Evolutionary conservation across 2,113 vertebrate species (phyloP), one percentile per base, ranked within the genome.

Genomic region (Meleagris gallopavo): DNA sequence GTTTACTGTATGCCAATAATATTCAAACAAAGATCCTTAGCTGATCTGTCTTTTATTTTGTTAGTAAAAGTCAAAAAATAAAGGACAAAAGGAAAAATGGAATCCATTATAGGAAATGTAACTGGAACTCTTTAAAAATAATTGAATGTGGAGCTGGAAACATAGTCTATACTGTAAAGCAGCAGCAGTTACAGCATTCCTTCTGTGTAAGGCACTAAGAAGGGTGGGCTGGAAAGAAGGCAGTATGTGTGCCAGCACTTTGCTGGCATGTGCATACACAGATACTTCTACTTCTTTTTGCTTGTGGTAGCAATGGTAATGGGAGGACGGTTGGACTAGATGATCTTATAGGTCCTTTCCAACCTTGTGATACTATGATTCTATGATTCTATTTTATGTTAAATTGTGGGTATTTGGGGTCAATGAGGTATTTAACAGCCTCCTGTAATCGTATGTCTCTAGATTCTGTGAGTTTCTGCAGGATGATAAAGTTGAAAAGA

Each of bases 1-100:
- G 85, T 94, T 84, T 89, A 86, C 17, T 70, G 13, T n/a, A 89
- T 80, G 75, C 38, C 87, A 94, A 41, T 92, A 89, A 64, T 67
- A 85, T 71, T 95, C 73, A 93, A 91, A 69, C 32, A 88, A 73
- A 88, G n/a, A 62, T 83, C 32, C 46, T 87, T 91, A 73, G 38
- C 27, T 86, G 54, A 83, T 93, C 13, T 74, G 55, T 73, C 32
- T 85, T 87, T 91, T 78, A 71, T 86, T 94, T 83, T 81, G 45
- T 89, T 50, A 74, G 29, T n/a, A 55, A 58, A 95, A 80, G 25
- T 30, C 5, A 58, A 79, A 75, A 60, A 69, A 80, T 30, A 86
- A 89, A 93, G n/a, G 60, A 81, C 65, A 86, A 93, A 81, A 36
- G 34, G 58, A 21, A 58, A 90, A 94, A 86, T 13, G 5, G 38